These are phyloP conservation scores for Hypselothyrea guttata DNA, from an alignment of 2,888 invertebrate species.

Conservation along the genomic window DNA sequence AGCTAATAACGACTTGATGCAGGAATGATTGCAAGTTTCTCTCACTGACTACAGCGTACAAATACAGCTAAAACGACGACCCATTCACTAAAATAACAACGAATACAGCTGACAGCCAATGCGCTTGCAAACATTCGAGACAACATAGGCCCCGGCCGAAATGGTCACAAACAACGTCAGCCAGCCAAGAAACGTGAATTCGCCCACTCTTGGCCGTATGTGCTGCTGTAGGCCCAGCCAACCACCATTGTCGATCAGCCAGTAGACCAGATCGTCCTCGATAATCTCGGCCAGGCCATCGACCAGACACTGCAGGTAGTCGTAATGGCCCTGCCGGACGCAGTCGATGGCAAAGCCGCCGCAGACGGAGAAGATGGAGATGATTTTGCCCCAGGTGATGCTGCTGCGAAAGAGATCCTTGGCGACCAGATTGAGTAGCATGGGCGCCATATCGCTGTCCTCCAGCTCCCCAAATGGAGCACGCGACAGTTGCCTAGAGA, in stretches of 20 bases:
- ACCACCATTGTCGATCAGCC: constrained; percentile 92
- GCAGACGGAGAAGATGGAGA: constrained; percentile 91
- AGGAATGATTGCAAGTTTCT: constrained; percentile 67
- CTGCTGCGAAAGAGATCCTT: constrained; percentile 87
- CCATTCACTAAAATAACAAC: constrained; percentile 75
- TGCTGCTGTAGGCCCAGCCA: constrained; percentile 84
- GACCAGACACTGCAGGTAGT: constrained; percentile 89
- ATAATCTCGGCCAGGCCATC: constrained; percentile 90
- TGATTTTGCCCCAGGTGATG: constrained; percentile 91
- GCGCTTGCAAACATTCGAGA: constrained; percentile 78
- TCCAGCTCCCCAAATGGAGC: constrained; percentile 85
- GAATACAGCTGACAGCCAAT: constrained; percentile 81
- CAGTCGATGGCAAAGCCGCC: constrained; percentile 93
- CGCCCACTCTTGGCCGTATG: constrained; percentile 75
- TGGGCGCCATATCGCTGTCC: constrained; percentile 83
- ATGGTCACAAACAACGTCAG: constrained; percentile 80
- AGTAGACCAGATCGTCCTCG: constrained; percentile 86
- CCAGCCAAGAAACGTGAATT: constrained; percentile 80
- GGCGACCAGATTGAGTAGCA: constrained; percentile 86
- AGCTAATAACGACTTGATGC: constrained; percentile 50
- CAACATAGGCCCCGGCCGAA: constrained; percentile 79
- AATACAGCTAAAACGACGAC: constrained; percentile 24
- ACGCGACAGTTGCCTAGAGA: constrained; percentile 88
- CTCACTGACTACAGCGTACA: constrained; percentile 54
- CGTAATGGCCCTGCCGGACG: constrained; percentile 88